Evolutionary conservation across 2,797 vertebrate genomes (phyloP), one percentile per base, ranked within the genome.

Genomic region (Corythornis leucogaster): DNA sequence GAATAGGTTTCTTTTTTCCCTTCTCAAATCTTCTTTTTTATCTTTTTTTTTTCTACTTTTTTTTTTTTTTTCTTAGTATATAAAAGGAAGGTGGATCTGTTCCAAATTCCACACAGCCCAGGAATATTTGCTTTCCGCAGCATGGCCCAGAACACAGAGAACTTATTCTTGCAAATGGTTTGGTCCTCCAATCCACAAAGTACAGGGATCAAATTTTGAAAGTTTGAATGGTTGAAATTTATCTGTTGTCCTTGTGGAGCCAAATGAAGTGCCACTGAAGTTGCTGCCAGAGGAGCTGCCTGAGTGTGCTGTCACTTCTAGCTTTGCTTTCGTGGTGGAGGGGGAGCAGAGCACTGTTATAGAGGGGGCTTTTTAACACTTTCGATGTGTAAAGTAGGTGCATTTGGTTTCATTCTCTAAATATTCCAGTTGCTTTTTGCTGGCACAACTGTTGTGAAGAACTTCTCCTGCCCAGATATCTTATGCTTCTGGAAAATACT

Each of bases 121-220:
- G 87, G 59, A 93, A 95, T 97, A 96, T 97, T 97, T 97, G 92
- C 95, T 95, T 97, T 97, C 81, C 6, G 4, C 50, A 61, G 68
- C 45, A 28, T 21, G 19, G 70, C 79, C 38, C 22, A 80, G 91
- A 95, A 94, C 12, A 48, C 21, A 18, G 92, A 94, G 94, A 96
- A 61, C 77, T 91, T 95, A 87, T 30, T 97, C 93, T 97, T 93
- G 71, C 59, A 92, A 93, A 94, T 17, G 30, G 76, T 87, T 13
- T 50, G 85, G 83, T 96, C 89, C 64, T 97, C 63, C 81, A 85
- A 53, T 87, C 91, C 63, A 38, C 76, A 30, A 89, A 94, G 76
- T 85, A 42, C 20, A 38, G 25, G 40, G 76, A 63, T 91, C 31
- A 51, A 7, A 77, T 70, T 87, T 68, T 13, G 83, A 55, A 85